phyloP scores from a whole-genome alignment of 2,113 vertebrate species.

The Ctenodactylus gundi region DNA sequence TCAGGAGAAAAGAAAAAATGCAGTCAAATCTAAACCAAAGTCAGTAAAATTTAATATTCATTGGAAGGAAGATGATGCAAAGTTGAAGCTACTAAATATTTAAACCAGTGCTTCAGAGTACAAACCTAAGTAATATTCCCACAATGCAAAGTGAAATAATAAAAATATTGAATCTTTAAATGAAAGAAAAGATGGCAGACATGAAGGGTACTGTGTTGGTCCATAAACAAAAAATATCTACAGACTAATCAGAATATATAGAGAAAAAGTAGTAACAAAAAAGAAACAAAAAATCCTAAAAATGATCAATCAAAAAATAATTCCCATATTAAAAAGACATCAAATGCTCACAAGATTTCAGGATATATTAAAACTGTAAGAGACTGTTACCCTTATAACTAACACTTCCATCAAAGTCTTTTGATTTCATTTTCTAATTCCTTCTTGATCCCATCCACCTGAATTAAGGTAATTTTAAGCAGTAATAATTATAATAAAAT shows the following conservation, averaged over 20 bases:
- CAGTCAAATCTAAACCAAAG: constrained; percentile 28
- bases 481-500: neutral
- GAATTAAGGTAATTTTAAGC: too few relatives aligned
- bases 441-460: neutral
- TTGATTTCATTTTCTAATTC: neutral
- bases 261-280: neutral
- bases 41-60: constrained; percentile 59
- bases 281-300: neutral
- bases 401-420: neutral
- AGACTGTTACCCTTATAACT: neutral
- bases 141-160: neutral
- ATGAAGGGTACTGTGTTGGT: neutral
- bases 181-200: neutral
- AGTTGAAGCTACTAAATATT: constrained; percentile 37
- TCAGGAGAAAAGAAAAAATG: neutral
- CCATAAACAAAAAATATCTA: neutral
- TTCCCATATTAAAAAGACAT: neutral
- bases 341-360: neutral
- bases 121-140: constrained; percentile 4
- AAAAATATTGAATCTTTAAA: neutral
- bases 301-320: neutral
- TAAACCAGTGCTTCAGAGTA: constrained; percentile 21
- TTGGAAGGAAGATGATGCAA: constrained; percentile 17
- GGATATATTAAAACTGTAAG: neutral
- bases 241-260: neutral